A percentile compares a stretch with the other conserved stretches of the same genome.
These are phyloP conservation scores for Cercopithecus petaurista DNA, from an alignment of 2,797 vertebrate genomes.

Conservation along the genomic window DNA sequence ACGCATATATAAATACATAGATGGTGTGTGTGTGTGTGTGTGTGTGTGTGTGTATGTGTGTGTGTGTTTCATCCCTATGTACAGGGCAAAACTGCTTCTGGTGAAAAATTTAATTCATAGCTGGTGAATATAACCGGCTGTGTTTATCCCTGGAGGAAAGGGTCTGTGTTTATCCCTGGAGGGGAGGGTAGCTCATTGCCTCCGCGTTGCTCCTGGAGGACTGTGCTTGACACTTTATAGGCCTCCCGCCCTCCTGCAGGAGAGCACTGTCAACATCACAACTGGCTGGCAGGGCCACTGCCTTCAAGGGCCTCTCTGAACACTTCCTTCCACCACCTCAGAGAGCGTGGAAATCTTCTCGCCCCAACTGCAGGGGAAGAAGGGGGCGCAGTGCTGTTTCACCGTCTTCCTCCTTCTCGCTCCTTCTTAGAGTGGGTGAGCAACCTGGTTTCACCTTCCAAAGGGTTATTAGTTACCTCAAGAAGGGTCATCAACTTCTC, in stretches of 20 bases:
- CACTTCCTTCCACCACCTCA: background rate
- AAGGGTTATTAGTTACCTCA: background rate
- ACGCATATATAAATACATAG: background rate
- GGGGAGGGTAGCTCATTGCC: background rate
- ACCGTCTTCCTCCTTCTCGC: no score
- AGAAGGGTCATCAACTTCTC: no score
- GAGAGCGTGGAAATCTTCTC: background rate
- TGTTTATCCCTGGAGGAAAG: background rate
- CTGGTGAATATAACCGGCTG: no score
- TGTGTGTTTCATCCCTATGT: background rate
- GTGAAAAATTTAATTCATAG: background rate
- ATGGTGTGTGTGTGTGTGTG: no score
- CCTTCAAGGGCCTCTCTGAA: background rate
- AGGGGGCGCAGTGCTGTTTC: background rate
- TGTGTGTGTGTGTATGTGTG: no score
- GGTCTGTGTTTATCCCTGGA: accelerated
- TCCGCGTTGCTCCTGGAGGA: accelerated
- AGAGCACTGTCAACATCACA: background rate
- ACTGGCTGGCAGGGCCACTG: background rate
- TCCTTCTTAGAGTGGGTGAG: background rate
- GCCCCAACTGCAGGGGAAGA: background rate
- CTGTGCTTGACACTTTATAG: background rate
- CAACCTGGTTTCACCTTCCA: background rate
- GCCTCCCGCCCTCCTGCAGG: background rate
- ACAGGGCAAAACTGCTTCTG: background rate